phyloP scores from a whole-genome alignment of 1,140 invertebrate genomes.

The Drosophila guanche region DNA sequence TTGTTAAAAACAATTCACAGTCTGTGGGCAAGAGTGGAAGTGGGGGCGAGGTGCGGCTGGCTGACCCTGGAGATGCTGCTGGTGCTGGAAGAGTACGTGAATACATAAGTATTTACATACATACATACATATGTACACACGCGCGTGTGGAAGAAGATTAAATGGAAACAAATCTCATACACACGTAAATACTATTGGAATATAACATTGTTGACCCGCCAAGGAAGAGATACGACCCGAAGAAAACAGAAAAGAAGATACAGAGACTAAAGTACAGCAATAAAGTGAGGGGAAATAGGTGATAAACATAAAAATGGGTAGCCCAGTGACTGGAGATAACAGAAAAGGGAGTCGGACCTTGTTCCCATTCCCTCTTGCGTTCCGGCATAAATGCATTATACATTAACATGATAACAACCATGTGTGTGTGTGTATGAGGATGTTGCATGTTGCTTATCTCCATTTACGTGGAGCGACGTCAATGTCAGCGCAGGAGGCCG shows the following conservation, averaged over 20 bases:
- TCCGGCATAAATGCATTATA: slow-evolving; percentile 33
- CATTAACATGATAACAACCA: slow-evolving; percentile 33
- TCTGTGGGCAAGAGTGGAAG: background rate
- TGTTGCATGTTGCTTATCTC: slow-evolving; percentile 52
- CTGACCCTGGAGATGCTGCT: slow-evolving; percentile 47
- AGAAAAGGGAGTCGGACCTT: slow-evolving; percentile 18
- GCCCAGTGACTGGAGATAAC: slow-evolving; percentile 47
- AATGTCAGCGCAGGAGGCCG: slow-evolving; percentile 28
- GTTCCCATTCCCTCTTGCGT: too few species aligned
- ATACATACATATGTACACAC: background rate
- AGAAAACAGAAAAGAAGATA: slow-evolving; percentile 32
- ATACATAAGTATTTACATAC: too few species aligned
- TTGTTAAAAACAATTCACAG: slow-evolving; percentile 42
- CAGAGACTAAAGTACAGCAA: background rate
- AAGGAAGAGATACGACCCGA: slow-evolving; percentile 28
- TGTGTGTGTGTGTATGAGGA: slow-evolving; percentile 6
- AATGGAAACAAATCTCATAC: slow-evolving; percentile 56
- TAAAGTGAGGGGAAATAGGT: slow-evolving; percentile 35
- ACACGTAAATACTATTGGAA: slow-evolving; percentile 17
- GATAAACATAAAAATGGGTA: slow-evolving; percentile 60
- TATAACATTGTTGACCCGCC: slow-evolving; percentile 10
- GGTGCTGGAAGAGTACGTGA: background rate
- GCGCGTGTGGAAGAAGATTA: slow-evolving; percentile 50
- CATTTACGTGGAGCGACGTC: slow-evolving; percentile 43
- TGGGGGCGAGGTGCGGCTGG: slow-evolving; percentile 8